Percentiles rank a stretch among this genome's conserved stretches.
phyloP scores from a whole-genome alignment of 2,888 invertebrate species.

The Oxyscelio sp. region DNA sequence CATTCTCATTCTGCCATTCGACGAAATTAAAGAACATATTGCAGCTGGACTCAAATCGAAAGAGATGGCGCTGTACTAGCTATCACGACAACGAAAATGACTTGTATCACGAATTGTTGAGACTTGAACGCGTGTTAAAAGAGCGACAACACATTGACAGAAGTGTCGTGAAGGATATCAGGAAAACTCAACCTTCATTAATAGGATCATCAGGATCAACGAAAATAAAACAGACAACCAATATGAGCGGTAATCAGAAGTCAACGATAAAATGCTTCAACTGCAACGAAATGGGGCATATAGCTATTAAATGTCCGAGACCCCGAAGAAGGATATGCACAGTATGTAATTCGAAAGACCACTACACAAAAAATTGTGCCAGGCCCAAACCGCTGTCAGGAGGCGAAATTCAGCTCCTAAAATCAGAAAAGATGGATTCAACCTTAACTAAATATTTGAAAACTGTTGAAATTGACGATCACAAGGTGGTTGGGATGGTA shows the following conservation, averaged over 20 bases:
- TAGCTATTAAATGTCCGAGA: constrained; percentile 1
- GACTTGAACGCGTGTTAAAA: constrained; percentile 2
- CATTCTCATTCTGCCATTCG: constrained; percentile 4
- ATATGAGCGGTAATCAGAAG: neutral
- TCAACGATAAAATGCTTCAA: constrained; percentile 12
- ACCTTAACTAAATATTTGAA: constrained; percentile 4
- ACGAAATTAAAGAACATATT: constrained; percentile 20
- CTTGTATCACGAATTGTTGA: constrained; percentile 17
- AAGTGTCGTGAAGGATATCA: neutral
- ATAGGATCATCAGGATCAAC: too few species aligned
- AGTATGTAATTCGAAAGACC: constrained; percentile 40
- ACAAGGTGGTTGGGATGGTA: too few species aligned
- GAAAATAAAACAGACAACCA: neutral
- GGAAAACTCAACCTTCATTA: neutral
- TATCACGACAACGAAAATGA: neutral
- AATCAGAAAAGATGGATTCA: constrained; percentile 10
- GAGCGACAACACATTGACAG: neutral
- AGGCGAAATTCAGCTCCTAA: too few species aligned
- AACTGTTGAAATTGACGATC: neutral
- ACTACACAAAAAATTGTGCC: constrained; percentile 46
- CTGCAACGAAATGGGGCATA: constrained; percentile 24
- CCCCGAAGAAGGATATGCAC: constrained; percentile 18
- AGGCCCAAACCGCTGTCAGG: constrained; percentile 57
- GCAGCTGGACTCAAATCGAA: neutral
- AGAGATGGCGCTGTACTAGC: constrained; percentile 17